Evolutionary conservation across 2,797 vertebrate genomes (phyloP), one percentile per base, ranked within the genome.

Genomic region (Spinus pinus): DNA sequence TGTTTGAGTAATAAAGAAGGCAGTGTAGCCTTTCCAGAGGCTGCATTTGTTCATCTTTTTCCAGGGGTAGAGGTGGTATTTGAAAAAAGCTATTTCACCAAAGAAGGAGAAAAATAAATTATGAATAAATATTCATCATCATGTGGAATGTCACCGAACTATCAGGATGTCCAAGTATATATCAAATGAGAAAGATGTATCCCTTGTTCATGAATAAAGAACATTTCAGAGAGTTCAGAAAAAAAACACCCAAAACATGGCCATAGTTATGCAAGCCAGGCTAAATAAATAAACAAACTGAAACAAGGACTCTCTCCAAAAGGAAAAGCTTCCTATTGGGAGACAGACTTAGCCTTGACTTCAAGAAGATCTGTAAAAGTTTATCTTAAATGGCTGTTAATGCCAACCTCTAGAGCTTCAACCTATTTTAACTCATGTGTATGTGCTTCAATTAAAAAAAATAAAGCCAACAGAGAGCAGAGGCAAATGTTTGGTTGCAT

Each of bases 351-450:
- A 64, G 64, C 50, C 81, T 81, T 85, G 81, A 93, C 81, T 94
- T 96, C 67, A 81, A 82, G 62, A 75, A 81, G 42, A 33, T 95
- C 39, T 92, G 23, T 74, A 74, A 35, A 96, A 95, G 15, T 87
- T 83, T 73, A 21, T 30, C 64, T 73, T 61, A 53, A 44, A 69
- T 2, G 3, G 33, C 49, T 93, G 87, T 71, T 81, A 81, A 91
- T 41, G 37, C 31, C 50, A 67, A 1, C 39, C 49, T 92, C 87
- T 66, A 47, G 74, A 90, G 80, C 6, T 67, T 86, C 44, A 57
- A 6, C 31, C 53, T 84, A 73, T 86, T 81, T 90, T 70, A 85
- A 71, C 37, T 86, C 62, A 86, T 2, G 10, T 56, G 9, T 66
- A 78, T 86, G 67, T 64, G 51, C 46, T 90, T 87, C 77, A 57